Conservation (phyloP, 2,888 invertebrate species). For the Mimachlamys varia region DNA sequence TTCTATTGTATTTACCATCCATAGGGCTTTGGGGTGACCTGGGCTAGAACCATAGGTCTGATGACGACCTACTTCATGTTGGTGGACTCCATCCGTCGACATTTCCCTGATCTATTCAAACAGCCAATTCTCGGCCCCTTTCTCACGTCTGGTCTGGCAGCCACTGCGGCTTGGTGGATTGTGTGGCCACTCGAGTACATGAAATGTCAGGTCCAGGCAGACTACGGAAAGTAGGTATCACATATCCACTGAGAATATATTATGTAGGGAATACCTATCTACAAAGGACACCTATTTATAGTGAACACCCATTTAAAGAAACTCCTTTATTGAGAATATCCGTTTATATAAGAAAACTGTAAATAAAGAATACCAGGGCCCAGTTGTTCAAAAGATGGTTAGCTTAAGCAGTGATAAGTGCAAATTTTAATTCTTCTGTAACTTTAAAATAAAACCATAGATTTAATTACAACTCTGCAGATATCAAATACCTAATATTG, state of each 20-base stretch:
- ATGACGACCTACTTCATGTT: constrained; percentile 79
- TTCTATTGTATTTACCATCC: constrained; percentile 36
- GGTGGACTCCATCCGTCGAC: constrained; percentile 76
- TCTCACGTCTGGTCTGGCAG: constrained; percentile 76
- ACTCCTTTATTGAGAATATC: too few relatives aligned
- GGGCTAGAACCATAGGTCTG: constrained; percentile 76
- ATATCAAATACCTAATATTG: too few relatives aligned
- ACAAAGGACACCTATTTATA: too few relatives aligned
- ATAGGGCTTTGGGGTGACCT: constrained; percentile 79
- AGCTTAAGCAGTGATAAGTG: too few relatives aligned
- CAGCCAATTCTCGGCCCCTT: constrained; percentile 78
- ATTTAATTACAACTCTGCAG: too few relatives aligned
- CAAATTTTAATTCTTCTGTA: too few relatives aligned
- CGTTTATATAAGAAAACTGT: too few relatives aligned
- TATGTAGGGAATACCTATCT: too few relatives aligned
- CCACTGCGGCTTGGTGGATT: constrained; percentile 79
- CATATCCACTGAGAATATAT: background rate
- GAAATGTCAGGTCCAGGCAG: constrained; percentile 79
- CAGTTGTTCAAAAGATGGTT: too few relatives aligned
- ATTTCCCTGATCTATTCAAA: constrained; percentile 77
- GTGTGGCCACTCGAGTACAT: constrained; percentile 80
- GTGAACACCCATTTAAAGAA: too few relatives aligned
- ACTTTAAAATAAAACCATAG: too few relatives aligned
- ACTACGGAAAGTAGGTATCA: constrained; percentile 74
- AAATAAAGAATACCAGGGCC: background rate